Conservation (phyloP, 2,113 vertebrate species). For the Murina feae region DNA sequence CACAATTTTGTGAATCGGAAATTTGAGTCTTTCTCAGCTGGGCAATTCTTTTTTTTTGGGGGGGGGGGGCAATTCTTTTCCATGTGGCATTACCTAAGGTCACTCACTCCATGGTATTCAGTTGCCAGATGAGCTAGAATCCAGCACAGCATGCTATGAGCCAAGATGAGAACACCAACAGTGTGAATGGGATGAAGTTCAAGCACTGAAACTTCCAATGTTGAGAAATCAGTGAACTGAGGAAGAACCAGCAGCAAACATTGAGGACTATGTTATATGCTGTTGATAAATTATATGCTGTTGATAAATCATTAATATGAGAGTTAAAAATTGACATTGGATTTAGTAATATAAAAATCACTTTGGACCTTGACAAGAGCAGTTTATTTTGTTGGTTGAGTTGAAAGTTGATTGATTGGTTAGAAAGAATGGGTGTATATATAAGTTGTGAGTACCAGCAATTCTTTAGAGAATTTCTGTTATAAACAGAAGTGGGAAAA, state of each 20-base stretch:
- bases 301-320: not conserved
- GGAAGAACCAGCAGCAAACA: not conserved
- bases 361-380: not conserved
- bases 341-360: not conserved
- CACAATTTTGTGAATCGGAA: not conserved
- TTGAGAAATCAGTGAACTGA: not conserved
- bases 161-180: not conserved
- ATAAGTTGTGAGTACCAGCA: not conserved
- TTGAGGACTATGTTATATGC: not conserved
- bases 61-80: too few relatives aligned
- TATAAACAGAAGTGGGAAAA: not conserved
- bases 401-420: not conserved
- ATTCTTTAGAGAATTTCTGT: not conserved
- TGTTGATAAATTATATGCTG: not conserved
- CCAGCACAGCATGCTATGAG: not conserved
- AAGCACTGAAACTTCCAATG: not conserved
- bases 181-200: not conserved
- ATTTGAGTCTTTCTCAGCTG: not conserved
- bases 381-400: not conserved
- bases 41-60: not conserved
- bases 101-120: not conserved
- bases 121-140: not conserved
- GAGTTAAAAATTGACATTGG: not conserved
- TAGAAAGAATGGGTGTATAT: not conserved
- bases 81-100: not conserved